Evolutionary conservation across 2,797 vertebrate genomes (phyloP).

Genomic region (Psittacula echo): DNA sequence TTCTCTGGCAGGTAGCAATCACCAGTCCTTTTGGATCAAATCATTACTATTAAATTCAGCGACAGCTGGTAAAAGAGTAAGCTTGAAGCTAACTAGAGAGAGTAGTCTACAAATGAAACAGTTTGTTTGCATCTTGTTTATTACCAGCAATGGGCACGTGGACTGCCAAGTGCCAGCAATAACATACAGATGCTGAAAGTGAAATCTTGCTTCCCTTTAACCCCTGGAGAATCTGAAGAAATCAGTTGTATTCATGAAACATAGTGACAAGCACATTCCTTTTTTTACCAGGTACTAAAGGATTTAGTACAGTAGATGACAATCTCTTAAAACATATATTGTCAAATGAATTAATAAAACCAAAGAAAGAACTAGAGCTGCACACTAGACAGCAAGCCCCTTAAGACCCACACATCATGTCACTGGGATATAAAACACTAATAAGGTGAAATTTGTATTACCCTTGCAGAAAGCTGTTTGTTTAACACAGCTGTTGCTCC

Average conservation of each 20-base stretch:
- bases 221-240: conserved; percentile 16
- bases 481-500: not conserved
- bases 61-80: not conserved
- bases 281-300: not conserved
- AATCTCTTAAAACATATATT: not conserved
- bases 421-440: not conserved
- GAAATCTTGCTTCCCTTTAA: not conserved
- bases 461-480: not conserved
- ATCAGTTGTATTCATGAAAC: not conserved
- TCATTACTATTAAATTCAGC: not conserved
- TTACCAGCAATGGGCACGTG: not conserved
- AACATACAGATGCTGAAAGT: not conserved
- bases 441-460: not conserved
- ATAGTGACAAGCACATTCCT: not conserved
- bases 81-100: not conserved
- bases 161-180: conserved; percentile 4
- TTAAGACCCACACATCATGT: not conserved
- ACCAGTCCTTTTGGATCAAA: not conserved
- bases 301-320: not conserved
- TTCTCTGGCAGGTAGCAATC: conserved; percentile 11
- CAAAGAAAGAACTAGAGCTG: not conserved
- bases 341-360: conserved; percentile 27
- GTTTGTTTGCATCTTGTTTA: conserved; percentile 2
- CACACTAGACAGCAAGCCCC: not conserved
- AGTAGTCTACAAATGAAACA: not conserved